Conservation (phyloP, 2,113 vertebrate species). For the Pholis gunnellus region DNA sequence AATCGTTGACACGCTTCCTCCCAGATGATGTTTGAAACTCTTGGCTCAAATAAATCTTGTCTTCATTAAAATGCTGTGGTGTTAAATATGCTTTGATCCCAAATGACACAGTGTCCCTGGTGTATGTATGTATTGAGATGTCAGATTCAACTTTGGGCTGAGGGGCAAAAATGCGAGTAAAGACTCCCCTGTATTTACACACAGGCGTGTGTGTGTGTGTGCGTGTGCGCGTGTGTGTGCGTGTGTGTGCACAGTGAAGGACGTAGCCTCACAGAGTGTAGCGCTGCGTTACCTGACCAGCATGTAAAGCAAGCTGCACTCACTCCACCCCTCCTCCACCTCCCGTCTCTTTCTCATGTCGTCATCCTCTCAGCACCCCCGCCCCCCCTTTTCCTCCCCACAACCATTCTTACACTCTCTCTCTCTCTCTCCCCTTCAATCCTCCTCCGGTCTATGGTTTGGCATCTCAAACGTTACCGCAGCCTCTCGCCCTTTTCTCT, state of each 20-base stretch:
- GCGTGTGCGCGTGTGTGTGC: neutral
- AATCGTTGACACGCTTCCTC: neutral
- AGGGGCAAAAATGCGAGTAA: constrained; percentile 21
- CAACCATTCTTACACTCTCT: constrained; percentile 53
- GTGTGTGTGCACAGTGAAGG: constrained; percentile 36
- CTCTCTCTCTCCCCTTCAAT: neutral
- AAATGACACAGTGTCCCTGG: neutral
- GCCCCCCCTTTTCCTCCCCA: constrained; percentile 14
- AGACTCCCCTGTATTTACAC: neutral
- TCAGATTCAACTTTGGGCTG: constrained; percentile 17
- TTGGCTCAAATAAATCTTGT: constrained; percentile 19
- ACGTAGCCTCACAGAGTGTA: constrained; percentile 66
- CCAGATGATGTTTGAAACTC: constrained; percentile 13
- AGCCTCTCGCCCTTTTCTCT: neutral
- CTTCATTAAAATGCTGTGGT: constrained; percentile 40
- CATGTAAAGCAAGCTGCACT: constrained; percentile 83
- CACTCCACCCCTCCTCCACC: constrained; percentile 68
- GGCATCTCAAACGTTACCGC: constrained; percentile 19
- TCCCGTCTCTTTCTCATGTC: constrained; percentile 66
- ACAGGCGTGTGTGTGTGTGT: neutral
- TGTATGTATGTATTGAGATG: constrained; percentile 21
- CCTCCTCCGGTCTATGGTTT: constrained; percentile 36
- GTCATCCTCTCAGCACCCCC: constrained; percentile 67
- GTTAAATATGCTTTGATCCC: constrained; percentile 33
- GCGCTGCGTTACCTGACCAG: constrained; percentile 80